Evolutionary conservation across 2,888 invertebrate species (phyloP), one percentile per base, ranked within the genome.

Genomic region (Pyrrhia umbra): DNA sequence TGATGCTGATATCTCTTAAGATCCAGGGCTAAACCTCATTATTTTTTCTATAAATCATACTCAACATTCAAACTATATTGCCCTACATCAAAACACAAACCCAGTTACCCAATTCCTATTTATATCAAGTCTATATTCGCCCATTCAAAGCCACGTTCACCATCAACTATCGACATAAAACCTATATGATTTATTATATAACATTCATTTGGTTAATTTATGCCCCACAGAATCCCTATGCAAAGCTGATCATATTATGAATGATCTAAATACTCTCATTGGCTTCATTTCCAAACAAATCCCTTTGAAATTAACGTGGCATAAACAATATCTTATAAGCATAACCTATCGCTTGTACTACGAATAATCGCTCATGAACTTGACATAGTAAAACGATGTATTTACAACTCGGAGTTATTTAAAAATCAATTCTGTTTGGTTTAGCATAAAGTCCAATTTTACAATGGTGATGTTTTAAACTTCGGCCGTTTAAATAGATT

Each of bases 301-400:
- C 60, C 54, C 54, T n/a, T 50, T 6, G 8, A 56, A 20, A 59
- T 67, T 54, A 57, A 42, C 42, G 57, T 59, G 57, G 45, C 45
- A 62, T 65, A 68, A 72, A 75, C 52, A 72, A 62, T 64, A 47
- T 56, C 56, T 52, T 25, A 51, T 40, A 60, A 43, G 13, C 15
- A n/a, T 15, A 37, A 43, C 55, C 51, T 20, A 58, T 43, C 30
- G 40, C 30, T 25, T 47, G 16, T 34, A 40, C 37, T 47, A 21
- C 10, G 49, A 62, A 54, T 75, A 65, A 74, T 61, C 57, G 47
- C 54, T 57, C 49, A 0, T 15, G 25, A n/a, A 42, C 6, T 25
- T 37, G 2, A 25, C 6, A 43, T 21, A 0, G 2, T 15, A 23
- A 49, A 54, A 54, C 13, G 37, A 25, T 18, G 5, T 47, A 62